Evolutionary conservation across 2,888 invertebrate species (phyloP), one percentile per base, ranked within the genome.

Genomic region (Apotomis betuletana): DNA sequence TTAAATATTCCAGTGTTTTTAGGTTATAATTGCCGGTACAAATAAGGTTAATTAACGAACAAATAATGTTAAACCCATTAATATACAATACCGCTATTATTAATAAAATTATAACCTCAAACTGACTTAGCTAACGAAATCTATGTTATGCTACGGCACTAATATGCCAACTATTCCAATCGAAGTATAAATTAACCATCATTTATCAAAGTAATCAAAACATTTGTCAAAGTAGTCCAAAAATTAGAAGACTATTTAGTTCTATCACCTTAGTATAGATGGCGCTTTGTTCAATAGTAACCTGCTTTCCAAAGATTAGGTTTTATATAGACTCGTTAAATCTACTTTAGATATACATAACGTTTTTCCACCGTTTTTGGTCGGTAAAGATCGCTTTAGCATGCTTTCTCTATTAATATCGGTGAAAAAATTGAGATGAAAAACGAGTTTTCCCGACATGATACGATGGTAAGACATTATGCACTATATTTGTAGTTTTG

Each of bases 261-360:
- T 64, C 5, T 10, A 15, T 15, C 10, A 41, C 5, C 5, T 13
- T 54, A 1, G 41, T 12, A 52, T 15, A 67, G 67, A 67, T 51
- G 67, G 59, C 59, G 15, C 41, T 60, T 44, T 52, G 13, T 12
- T 64, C 12, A 64, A 64, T 54, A 54, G 41, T 15, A 41, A 41
- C 41, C 6, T 41, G 6, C 3, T 6, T 41, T 41, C 5, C n/a
- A 9, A n/a, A 60, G 41, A 59, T 36, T 3, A 27, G 0, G 1
- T n/a, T 2, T 38, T 12, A 49, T 51, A 41, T 60, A 67, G 67
- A 67, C 44, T 4, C 10, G 41, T 51, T 44, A 6, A 27, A 2
- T 27, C 27, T 27, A 27, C 27, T 27, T 27, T 27, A 27, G 27
- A 27, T 27, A 27, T 27, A 2, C 27, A 27, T 27, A 27, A 27